Evolutionary conservation across 2,797 vertebrate species (phyloP).

Genomic region (Smutsia gigantea): DNA sequence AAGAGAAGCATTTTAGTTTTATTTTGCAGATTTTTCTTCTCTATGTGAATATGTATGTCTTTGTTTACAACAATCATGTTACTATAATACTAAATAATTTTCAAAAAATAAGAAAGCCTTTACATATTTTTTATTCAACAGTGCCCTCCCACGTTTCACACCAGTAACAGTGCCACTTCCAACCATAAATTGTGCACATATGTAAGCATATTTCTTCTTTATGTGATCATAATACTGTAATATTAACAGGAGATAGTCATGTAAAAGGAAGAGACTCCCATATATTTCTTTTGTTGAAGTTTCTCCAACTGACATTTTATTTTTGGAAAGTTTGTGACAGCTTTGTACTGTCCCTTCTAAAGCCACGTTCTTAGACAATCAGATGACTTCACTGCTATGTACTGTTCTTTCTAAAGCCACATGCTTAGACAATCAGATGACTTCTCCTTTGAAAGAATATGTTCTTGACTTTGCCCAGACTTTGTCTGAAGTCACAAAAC

Average conservation of each 20-base stretch:
- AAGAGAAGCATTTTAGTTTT: not conserved
- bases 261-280: not conserved
- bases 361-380: not conserved
- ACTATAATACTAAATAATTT: not conserved
- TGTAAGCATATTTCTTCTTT: not conserved
- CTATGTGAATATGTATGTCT: not conserved
- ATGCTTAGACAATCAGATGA: not conserved
- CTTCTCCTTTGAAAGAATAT: not conserved
- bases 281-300: not conserved
- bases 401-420: not conserved
- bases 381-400: not conserved
- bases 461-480: too few relatives aligned
- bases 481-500: not conserved
- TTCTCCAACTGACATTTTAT: not conserved
- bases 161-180: not conserved
- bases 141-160: not conserved
- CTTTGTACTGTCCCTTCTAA: not conserved
- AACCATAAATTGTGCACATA: not conserved
- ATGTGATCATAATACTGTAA: not conserved
- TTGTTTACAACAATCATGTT: not conserved
- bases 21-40: not conserved
- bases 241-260: not conserved
- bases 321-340: not conserved
- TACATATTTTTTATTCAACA: not conserved
- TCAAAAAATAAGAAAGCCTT: not conserved